Base-by-base conservation (phyloP, 2,797 vertebrate genomes). In the Protonibea diacanthus region DNA sequence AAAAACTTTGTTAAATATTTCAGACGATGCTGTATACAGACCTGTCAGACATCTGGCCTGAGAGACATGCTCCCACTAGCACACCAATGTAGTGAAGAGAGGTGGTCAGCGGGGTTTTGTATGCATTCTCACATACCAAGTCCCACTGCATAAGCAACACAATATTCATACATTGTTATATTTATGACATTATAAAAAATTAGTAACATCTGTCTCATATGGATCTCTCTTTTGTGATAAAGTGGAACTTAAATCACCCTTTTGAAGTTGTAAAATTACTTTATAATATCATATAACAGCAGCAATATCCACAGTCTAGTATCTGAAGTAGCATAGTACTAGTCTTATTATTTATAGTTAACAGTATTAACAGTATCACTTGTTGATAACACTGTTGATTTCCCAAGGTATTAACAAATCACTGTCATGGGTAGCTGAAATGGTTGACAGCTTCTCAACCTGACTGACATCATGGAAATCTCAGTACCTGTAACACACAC, bases 1-100 rank as follows among this genome's bases (percentile, higher is more conserved):
- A 4, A 17, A 49, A 27, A 21, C 2, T 14, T 1, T 29, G 14
- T 53, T 67, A 15, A 53, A 48, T 33, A 3, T 12, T 45, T 48
- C 1, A 47, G 21, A 42, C 14, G 25, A 13, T 59, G 3, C 0
- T 66, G 17, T 29, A 1, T 25, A 12, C 6, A 58, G 14, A 92
- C 92, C 89, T 91, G 87, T 93, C 91, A 6, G 92, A 93, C 63
- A 92, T 45, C 78, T 86, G 88, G 14, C 92, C 92, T 2, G 92
- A 92, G 45, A 90, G 0, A 52, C 92, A 53, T 0, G 79, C 83
- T 59, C 91, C 92, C 12, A 91, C 6, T 0, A 93, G 73, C 1
- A 91, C 90, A 9, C 92, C 91, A 5, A 62, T 0, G 57, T 90
- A 93, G 11, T 92, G 83, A 69, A 91, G 84, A 1, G 92, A 92